Evolutionary conservation across 2,113 vertebrate species (phyloP), one percentile per base, ranked within the genome.

Genomic region (Oostethus manadensis): DNA sequence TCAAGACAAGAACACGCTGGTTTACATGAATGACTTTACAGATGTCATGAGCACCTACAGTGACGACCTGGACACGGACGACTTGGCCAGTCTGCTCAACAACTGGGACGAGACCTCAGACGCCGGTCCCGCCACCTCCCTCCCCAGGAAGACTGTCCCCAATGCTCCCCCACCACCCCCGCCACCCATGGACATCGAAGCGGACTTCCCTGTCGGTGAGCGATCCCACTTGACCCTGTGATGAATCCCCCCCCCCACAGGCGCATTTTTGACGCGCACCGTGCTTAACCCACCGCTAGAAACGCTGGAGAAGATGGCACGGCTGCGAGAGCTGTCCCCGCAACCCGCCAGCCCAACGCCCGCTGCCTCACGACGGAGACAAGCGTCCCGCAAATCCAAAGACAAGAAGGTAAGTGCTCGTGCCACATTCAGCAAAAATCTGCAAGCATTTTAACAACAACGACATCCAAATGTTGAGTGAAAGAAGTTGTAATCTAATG

Each of bases 71-170:
- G 95, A 99, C 53, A 91, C 93, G 0, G 93, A 97, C 29, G 94
- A 93, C 0, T 90, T 97, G 51, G 93, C 91, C 64, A 94, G 88
- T 47, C 92, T 93, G 0, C 91, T 96, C 64, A 94, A 92, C 84
- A 95, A 91, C 91, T 95, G 93, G 76, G 94, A 97, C n/a, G 94
- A 98, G 21, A 51, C 92, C 0, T 89, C 93, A 53, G 92, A 92
- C 29, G 67, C 90, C 29, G 60, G 60, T 4, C 16, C 62, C 3
- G 38, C 38, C 13, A 13, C 38, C 6, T 2, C 11, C 23, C 23
- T 10, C 3, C 11, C 38, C 26, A 49, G 17, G 1, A 70, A 77
- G 40, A 79, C 88, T 35, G 84, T 78, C 76, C 64, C 79, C 1
- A 88, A 72, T 88, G 2, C 51, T 73, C 13, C 82, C 66, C 72